Conservation (phyloP, 2,797 vertebrate species). For the Melanotaenia parkinsoni region DNA sequence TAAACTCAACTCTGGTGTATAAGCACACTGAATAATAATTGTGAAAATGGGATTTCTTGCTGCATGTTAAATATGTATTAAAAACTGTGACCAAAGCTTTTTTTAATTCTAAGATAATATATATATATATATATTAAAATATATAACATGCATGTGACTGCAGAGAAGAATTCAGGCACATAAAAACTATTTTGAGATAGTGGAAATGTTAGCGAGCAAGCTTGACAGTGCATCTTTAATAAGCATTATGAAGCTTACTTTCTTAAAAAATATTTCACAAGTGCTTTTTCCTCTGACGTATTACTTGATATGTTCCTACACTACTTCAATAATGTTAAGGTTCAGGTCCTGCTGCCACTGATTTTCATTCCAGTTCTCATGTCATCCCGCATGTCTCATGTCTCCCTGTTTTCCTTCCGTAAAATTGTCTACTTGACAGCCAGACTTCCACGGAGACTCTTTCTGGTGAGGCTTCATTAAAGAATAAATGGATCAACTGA, state of each 20-base stretch:
- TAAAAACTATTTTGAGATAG: not conserved
- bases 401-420: not conserved
- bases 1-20: slow-evolving; percentile 6
- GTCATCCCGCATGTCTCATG: not conserved
- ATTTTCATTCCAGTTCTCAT: not conserved
- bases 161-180: not conserved
- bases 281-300: not conserved
- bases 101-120: slow-evolving; percentile 3
- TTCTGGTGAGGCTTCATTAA: not conserved
- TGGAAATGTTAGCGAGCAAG: not conserved
- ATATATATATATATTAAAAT: not conserved
- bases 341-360: not conserved
- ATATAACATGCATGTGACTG: not conserved
- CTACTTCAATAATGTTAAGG: not conserved
- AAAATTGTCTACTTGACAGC: not conserved
- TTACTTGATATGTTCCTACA: not conserved
- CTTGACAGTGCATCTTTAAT: not conserved
- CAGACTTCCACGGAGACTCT: not conserved
- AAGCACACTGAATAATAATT: slow-evolving; percentile 14
- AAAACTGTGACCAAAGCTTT: slow-evolving; percentile 11
- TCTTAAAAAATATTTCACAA: not conserved
- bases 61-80: slow-evolving; percentile 1
- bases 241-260: not conserved
- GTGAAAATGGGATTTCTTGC: slow-evolving; percentile 15
- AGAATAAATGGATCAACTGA: not conserved